phyloP scores from a whole-genome alignment of 2,888 invertebrate genomes.

The Acrobasis consociella region DNA sequence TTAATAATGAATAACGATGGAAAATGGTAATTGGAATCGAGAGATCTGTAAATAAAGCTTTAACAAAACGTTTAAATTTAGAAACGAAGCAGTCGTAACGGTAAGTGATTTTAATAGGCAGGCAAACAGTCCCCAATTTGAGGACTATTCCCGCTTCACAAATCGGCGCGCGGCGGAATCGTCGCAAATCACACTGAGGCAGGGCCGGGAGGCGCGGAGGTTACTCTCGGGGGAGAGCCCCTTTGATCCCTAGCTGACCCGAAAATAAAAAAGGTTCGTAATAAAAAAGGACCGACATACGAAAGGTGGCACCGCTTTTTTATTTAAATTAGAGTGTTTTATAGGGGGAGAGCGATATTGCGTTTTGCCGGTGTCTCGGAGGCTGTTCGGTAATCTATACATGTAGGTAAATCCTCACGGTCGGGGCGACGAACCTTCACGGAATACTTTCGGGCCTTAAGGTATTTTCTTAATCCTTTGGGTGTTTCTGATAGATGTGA shows the following conservation, averaged over 20 bases:
- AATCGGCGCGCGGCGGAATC: constrained; percentile 75
- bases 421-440: constrained; percentile 59
- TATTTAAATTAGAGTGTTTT: constrained; percentile 83
- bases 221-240: constrained; percentile 73
- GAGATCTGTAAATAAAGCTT: constrained; percentile 45
- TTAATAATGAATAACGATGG: not conserved
- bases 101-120: constrained; percentile 79
- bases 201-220: constrained; percentile 48
- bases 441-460: constrained; percentile 59
- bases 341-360: constrained; percentile 81
- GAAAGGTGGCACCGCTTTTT: constrained; percentile 83
- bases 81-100: constrained; percentile 55
- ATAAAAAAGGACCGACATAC: constrained; percentile 82
- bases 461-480: constrained; percentile 53
- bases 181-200: constrained; percentile 77
- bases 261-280: constrained; percentile 82
- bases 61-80: constrained; percentile 50
- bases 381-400: constrained; percentile 68
- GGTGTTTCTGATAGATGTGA: constrained; percentile 47
- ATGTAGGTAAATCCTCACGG: constrained; percentile 60
- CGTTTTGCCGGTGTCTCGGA: constrained; percentile 77
- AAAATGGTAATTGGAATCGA: constrained; percentile 39
- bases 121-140: constrained; percentile 76
- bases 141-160: constrained; percentile 79
- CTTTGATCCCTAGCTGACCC: constrained; percentile 83